Conservation (phyloP, 2,888 invertebrate species). For the Lithosia quadra region DNA sequence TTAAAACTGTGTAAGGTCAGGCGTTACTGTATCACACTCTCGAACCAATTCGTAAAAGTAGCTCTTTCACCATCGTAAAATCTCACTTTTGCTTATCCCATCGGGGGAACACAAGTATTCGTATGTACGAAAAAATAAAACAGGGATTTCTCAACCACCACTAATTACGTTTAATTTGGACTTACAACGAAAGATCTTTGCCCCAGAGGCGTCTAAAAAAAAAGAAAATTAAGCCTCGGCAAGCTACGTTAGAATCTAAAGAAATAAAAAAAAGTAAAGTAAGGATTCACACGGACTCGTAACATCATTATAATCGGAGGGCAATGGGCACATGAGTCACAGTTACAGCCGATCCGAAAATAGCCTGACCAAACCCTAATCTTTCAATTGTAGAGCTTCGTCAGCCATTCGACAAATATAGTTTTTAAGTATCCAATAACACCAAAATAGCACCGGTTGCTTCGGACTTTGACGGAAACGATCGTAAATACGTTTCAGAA, state of each 20-base stretch:
- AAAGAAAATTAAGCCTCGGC: background rate
- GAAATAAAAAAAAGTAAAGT: conserved; percentile 39
- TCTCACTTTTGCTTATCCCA: background rate
- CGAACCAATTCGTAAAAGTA: no score
- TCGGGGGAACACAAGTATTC: background rate
- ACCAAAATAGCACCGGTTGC: conserved; percentile 22
- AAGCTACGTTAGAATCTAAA: conserved; percentile 33
- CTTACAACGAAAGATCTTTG: background rate
- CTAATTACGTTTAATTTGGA: background rate
- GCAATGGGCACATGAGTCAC: conserved; percentile 46
- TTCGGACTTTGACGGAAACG: conserved; percentile 29
- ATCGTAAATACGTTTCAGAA: conserved; percentile 21
- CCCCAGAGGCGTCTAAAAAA: background rate
- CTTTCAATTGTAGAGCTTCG: conserved; percentile 44
- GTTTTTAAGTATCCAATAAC: conserved; percentile 40
- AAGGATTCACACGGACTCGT: conserved; percentile 41
- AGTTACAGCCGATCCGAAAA: conserved; percentile 38
- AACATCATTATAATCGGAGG: conserved; percentile 30
- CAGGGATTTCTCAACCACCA: background rate
- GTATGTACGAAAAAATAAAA: background rate
- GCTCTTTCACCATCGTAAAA: background rate
- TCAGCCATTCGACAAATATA: conserved; percentile 40
- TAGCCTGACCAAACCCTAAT: conserved; percentile 49
- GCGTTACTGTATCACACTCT: no score
- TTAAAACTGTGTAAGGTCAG: no score